Base-by-base conservation (phyloP, 30 jellyfish, hydroid and myxozoan genomes). In the Chrysaora quinquecirrha region DNA sequence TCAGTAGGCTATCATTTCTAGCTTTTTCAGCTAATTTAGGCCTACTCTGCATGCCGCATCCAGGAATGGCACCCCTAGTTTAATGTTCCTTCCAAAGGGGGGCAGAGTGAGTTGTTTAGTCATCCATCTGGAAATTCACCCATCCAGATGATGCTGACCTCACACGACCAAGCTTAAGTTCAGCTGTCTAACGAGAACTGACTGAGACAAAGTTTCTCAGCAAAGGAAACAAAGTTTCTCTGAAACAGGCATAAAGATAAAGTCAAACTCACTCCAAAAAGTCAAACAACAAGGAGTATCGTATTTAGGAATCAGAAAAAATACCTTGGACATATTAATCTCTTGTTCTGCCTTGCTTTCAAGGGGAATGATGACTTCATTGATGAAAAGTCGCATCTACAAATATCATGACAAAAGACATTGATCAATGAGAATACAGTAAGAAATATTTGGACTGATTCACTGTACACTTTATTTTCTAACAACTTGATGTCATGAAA, bases 301-400 rank as follows among this genome's bases (percentile, higher is more conserved):
- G n/a, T n/a, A n/a, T n/a, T n/a, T n/a, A n/a, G n/a, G n/a, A n/a
- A n/a, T n/a, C n/a, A n/a, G n/a, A n/a, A n/a, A 68, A 4, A 29
- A 3, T 64, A 94, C 99, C 96, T 94, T 94, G n/a, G 90, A 64
- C 78, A 67, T 74, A 29, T 64, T 67, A 24, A 94, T 84, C 72
- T 94, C 97, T 48, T 85, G 90, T 64, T 94, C 99, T 6, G 97
- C 99, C 66, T 83, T 67, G 75, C 92, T 87, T 29, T 94, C 99
- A 68, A 94, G 68, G 3, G 99, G 99, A 29, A 83, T 87, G 22
- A 94, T 94, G 1, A 94, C 93, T 70, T 94, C 99, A 48, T 88
- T 94, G 76, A 88, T 72, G 64, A 94, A 94, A 3, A 94, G 30
- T 50, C 87, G 87, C 87, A 84, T 88, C 96, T 87, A 48, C 50